phyloP scores from a whole-genome alignment of 2,797 vertebrate genomes.

The Malurus splendens region DNA sequence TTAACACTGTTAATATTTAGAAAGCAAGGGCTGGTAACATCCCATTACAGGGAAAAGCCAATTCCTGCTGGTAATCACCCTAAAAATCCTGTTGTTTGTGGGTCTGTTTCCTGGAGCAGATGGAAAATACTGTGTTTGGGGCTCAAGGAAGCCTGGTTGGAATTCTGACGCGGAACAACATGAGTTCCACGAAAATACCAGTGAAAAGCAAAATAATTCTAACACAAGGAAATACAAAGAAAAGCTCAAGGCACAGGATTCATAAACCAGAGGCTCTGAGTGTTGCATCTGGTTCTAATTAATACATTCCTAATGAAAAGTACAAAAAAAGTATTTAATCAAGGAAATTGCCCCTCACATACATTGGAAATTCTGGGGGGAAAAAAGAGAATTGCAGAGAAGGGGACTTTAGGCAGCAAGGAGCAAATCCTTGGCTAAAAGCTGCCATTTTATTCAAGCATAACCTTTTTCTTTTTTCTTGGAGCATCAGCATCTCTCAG shows the following conservation, averaged over 20 bases:
- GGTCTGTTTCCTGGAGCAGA: neutral
- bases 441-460: neutral
- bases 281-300: neutral
- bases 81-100: neutral
- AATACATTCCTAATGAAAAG: neutral
- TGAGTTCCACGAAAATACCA: neutral
- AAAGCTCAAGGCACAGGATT: neutral
- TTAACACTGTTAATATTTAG: neutral
- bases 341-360: neutral
- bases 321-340: neutral
- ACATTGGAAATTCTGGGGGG: fast-evolving
- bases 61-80: neutral
- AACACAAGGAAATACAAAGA: neutral
- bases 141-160: neutral
- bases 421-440: neutral
- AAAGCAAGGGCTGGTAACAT: neutral
- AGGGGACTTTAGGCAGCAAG: neutral
- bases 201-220: neutral
- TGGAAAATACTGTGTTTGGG: neutral
- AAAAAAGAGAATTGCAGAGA: neutral
- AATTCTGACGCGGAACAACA: neutral
- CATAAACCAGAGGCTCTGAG: neutral
- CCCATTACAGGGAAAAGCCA: neutral
- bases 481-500: neutral
- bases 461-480: neutral